Percentiles rank a stretch among this genome's conserved stretches.
These are phyloP conservation scores for Aplodontia rufa DNA, from an alignment of 2,113 vertebrate genomes.

Conservation along the genomic window DNA sequence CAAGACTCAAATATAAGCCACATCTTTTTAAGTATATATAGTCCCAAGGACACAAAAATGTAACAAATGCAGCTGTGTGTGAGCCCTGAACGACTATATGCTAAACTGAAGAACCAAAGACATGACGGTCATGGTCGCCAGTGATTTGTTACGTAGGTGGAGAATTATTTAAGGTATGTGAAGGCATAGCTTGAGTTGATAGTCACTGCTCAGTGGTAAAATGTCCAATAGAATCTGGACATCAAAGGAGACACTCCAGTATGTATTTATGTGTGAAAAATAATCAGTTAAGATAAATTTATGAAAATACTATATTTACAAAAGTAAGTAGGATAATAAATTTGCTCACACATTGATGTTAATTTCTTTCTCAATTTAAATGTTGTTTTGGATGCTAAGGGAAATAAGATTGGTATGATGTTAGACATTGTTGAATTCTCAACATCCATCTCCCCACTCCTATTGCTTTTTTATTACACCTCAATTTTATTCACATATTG, in stretches of 20 bases:
- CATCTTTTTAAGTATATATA: not conserved
- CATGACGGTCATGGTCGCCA: not conserved
- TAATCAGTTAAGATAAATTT: not conserved
- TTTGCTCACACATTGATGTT: not conserved
- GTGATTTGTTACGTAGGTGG: not conserved
- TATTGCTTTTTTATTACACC: not conserved
- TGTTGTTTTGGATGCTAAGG: not conserved
- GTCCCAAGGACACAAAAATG: not conserved
- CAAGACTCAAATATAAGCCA: not conserved
- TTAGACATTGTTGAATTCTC: not conserved
- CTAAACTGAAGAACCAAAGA: not conserved
- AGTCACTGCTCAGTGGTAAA: not conserved
- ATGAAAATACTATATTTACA: not conserved
- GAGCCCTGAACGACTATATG: not conserved
- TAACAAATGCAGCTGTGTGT: not conserved
- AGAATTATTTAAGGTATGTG: not conserved
- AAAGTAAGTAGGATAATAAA: not conserved
- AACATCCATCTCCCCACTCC: not conserved
- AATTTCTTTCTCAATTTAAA: slow-evolving; percentile 5
- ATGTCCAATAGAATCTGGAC: too few species aligned
- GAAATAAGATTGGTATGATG: not conserved
- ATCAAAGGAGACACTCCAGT: not conserved
- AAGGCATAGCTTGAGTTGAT: not conserved
- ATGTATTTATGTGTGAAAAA: not conserved
- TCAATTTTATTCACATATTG: not conserved